Evolutionary conservation across 2,888 invertebrate species (phyloP), one percentile per base, ranked within the genome.

Genomic region (Drosophila birchii): DNA sequence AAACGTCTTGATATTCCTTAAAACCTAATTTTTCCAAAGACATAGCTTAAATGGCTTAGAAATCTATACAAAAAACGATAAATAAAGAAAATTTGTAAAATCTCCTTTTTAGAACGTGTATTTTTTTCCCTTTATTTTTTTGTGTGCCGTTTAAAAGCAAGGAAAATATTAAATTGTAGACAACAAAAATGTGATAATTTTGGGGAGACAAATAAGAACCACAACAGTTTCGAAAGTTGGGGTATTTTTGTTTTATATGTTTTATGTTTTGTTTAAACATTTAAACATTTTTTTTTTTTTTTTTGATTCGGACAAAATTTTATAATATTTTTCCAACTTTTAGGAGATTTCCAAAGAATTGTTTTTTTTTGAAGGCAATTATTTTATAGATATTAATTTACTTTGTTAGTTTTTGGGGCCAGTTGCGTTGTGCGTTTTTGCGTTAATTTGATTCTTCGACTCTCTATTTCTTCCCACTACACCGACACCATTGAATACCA

Each of bases 401-500:
- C 16, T 62, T 41, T 39, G 49, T 62, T 63, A 73, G 75, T 72
- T 73, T 70, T 73, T 83, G 74, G 71, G 82, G 73, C 68, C 74
- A 54, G 68, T 72, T 70, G 43, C 55, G 32, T 68, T 73, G 62
- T 73, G 55, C 78, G 71, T 81, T 64, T 81, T 81, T 81, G 69
- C 72, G 78, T 85, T 83, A 83, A 83, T 81, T 85, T 82, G 64
- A 76, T 80, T 84, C 71, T 67, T 66, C 51, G 56, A 73, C 74
- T 85, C 81, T 85, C 85, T 85, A 54, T 69, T 69, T 69, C 70
- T 78, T 80, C 69, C 70, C 78, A 70, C 60, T 55, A 69, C 43
- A 45, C 64, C 41, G 56, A 44, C 51, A 64, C 74, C 51, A 62
- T 16, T 38, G 14, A 54, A 70, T 36, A 43, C 67, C 45, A 34